A percentile compares a stretch with the other conserved stretches of the same genome.
These are phyloP conservation scores for Caranx melampygus DNA, from an alignment of 2,113 vertebrate genomes.

Conservation along the genomic window DNA sequence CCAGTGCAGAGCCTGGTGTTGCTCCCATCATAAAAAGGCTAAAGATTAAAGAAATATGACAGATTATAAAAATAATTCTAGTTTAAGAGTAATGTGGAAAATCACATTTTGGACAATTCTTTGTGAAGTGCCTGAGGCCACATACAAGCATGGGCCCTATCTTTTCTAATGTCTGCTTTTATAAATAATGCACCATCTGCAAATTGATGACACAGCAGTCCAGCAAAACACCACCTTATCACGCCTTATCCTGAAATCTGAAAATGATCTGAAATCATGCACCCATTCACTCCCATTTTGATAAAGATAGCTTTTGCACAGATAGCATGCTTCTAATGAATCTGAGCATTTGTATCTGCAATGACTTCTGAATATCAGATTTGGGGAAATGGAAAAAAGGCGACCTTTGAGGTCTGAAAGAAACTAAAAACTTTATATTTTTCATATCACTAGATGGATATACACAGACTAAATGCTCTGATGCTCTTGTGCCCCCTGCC, in stretches of 20 bases:
- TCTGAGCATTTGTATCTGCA: background rate
- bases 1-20: background rate
- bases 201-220: constrained; percentile 32
- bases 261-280: no score
- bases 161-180: constrained; percentile 18
- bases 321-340: background rate
- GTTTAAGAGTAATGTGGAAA: background rate
- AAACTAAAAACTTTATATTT: background rate
- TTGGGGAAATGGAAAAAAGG: background rate
- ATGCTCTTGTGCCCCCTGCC: background rate
- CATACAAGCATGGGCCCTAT: background rate
- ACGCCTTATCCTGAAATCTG: constrained; percentile 3
- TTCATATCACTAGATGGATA: background rate
- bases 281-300: background rate
- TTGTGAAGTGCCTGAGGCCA: background rate
- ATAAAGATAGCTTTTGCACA: background rate
- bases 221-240: constrained; percentile 16
- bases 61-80: background rate
- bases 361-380: constrained; percentile 1
- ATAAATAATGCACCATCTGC: constrained; percentile 3
- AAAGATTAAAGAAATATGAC: constrained; percentile 1
- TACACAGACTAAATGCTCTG: background rate
- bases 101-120: background rate
- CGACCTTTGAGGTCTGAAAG: background rate
- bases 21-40: constrained; percentile 1